phyloP scores from a whole-genome alignment of 2,113 vertebrate genomes.

The Ptyas mucosa region DNA sequence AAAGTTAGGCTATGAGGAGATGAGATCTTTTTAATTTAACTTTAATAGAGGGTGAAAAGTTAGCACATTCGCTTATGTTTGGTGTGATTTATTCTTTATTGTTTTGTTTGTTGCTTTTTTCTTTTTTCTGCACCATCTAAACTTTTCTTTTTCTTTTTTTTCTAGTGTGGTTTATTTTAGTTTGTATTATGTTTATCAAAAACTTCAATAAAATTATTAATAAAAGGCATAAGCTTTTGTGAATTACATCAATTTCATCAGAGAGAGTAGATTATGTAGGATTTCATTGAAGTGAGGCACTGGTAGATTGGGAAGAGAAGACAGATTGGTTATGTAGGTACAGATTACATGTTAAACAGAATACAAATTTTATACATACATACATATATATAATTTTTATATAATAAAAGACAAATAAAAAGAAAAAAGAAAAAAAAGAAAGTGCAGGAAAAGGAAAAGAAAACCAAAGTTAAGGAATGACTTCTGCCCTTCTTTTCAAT shows the following conservation, averaged over 20 bases:
- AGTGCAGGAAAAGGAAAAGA: no score
- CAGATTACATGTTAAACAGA: no score
- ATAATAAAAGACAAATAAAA: not conserved
- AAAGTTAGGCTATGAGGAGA: not conserved
- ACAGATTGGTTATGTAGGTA: no score
- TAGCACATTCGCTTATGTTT: not conserved
- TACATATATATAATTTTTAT: no score
- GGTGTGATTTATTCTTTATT: not conserved
- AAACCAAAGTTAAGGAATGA: not conserved
- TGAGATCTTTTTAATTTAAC: not conserved
- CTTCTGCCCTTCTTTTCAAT: not conserved
- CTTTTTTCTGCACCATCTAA: not conserved
- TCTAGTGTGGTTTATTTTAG: not conserved
- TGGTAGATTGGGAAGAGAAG: no score
- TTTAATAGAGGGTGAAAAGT: not conserved
- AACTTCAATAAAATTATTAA: not conserved
- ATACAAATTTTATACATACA: no score
- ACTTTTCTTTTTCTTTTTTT: no score
- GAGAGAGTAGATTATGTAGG: not conserved
- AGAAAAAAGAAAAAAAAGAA: not conserved
- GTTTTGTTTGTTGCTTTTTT: not conserved
- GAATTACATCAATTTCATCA: not conserved
- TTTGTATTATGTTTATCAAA: not conserved
- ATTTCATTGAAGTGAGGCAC: not conserved
- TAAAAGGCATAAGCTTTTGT: not conserved